Evolutionary conservation across 2,888 invertebrate species (phyloP), one percentile per base, ranked within the genome.

Genomic region (Philonicus albiceps): DNA sequence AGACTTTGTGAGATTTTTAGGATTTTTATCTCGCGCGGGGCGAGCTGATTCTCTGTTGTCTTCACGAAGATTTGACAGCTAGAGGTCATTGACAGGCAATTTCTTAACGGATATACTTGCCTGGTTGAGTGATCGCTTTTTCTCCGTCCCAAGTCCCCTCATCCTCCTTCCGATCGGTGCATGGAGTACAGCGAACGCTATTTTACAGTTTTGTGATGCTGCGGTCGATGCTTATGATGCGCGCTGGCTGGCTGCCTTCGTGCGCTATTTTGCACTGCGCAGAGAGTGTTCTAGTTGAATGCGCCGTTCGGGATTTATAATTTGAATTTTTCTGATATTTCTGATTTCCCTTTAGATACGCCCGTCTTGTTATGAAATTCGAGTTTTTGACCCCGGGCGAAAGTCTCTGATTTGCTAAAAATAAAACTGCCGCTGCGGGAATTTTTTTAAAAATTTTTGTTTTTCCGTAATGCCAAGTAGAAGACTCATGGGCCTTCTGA

Each of bases 61-160:
- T 81, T 55, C 30, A 81, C 34, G 22, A 31, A 83, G 31, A 40
- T 83, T 64, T 83, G 55, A 72, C 72, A 72, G 34, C 7, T 37
- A 34, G 83, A 64, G 83, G 83, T 83, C 83, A 83, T 83, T 83
- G 83, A 83, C 83, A 83, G 83, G 83, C 34, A n/a, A 22, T 27
- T 83, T 83, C 40, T 83, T 83, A 83, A 83, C 83, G 83, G 83
- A 64, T 19, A 64, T 19, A 37, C 83, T 34, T 31, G 64, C 34
- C 22, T 37, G 72, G 64, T 72, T 37, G 55, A 64, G 49, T 72
- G 55, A 72, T 64, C n/a, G 49, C 53, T 19, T 80, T 30, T 80
- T 30, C 4, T 43, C 16, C 40, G n/a, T n/a, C n/a, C n/a, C n/a
- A n/a, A n/a, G n/a, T 2, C 16, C 40, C 40, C 13, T 0, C 3